These are phyloP conservation scores for Falco concolor DNA, from an alignment of 2,797 vertebrate genomes.

Conservation along the genomic window DNA sequence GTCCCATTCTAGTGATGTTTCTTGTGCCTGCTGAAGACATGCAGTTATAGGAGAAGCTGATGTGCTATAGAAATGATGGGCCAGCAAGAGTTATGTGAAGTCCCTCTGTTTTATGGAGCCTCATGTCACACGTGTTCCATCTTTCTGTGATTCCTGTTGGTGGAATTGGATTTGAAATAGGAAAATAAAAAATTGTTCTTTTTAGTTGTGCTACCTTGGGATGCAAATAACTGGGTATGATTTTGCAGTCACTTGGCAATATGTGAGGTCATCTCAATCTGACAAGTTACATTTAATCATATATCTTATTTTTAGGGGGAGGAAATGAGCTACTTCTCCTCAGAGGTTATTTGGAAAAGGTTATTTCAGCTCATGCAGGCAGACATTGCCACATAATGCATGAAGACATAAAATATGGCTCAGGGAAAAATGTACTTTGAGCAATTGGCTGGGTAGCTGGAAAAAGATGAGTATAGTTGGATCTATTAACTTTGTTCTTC, in stretches of 20 bases:
- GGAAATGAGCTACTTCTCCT: constrained; percentile 6
- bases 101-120: background rate
- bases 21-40: background rate
- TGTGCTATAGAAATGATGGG: background rate
- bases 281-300: background rate
- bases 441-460: constrained; percentile 52
- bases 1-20: background rate
- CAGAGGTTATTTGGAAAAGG: constrained; percentile 19
- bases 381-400: constrained; percentile 37
- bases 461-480: constrained; percentile 54
- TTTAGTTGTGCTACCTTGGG: background rate
- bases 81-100: background rate
- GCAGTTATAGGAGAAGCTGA: background rate
- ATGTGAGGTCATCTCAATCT: background rate
- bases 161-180: background rate
- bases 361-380: constrained; percentile 31
- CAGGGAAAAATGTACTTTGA: constrained; percentile 40
- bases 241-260: background rate
- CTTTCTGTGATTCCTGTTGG: background rate
- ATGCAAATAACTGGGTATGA: background rate
- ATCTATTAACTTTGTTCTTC: constrained; percentile 32
- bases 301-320: background rate
- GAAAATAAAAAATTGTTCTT: background rate
- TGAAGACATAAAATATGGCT: constrained; percentile 52
- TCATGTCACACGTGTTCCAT: background rate